Evolutionary conservation across 2,888 invertebrate genomes (phyloP), one percentile per base, ranked within the genome.

Genomic region (Phasia obesa): DNA sequence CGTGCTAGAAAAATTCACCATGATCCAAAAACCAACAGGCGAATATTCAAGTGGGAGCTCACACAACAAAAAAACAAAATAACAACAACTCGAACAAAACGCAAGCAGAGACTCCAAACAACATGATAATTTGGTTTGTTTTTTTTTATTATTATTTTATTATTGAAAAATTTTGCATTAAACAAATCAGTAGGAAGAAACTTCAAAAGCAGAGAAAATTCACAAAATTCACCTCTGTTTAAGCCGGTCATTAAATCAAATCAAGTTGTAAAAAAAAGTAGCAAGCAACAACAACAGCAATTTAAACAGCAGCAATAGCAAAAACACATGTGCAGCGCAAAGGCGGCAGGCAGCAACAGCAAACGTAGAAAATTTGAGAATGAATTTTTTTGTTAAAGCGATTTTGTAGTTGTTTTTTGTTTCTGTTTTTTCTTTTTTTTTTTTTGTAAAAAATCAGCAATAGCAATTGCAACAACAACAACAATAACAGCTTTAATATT

Each of bases 191-290:
- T 71, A 78, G 62, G 62, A 64, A 71, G 64, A 65, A 64, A 75
- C 27, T 1, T 38, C 25, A 65, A 49, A 47, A 64, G 49, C 67
- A 25, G 60, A 67, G 65, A 75, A 75, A 59, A 75, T 55, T 55
- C 19, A 25, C 17, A 57, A 64, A 65, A 82, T 75, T 82, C 82
- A 82, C 78, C 80, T 74, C 83, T 65, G 53, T 62, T 82, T 55
- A 70, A 83, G 70, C 82, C 82, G 82, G 82, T 79, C 82, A 83
- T 83, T 83, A 83, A 78, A 83, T 79, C 51, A 74, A 74, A 83
- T 79, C 82, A 83, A 83, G 82, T 82, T 78, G 82, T 82, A 60
- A 51, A 35, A 78, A 60, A 44, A 60, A 60, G 31, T 31, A 42
- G 49, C 42, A 27, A 59, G 25, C 59, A 51, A 59, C 42, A 69